Percentiles rank a stretch among this genome's conserved stretches.
phyloP scores from a whole-genome alignment of 2,888 invertebrate genomes.

The Antheraea yamamai region DNA sequence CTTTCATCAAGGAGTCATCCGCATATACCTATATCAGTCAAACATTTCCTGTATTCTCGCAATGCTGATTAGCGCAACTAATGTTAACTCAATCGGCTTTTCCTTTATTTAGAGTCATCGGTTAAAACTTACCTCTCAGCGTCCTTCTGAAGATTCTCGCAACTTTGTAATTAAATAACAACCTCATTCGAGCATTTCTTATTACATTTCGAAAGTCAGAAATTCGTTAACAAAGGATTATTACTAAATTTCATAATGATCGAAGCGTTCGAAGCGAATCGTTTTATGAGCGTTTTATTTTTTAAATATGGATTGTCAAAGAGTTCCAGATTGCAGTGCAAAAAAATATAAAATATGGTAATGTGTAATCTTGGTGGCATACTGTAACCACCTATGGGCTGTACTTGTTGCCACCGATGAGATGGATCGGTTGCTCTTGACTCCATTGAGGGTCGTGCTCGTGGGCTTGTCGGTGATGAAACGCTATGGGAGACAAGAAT shows the following conservation, averaged over 20 bases:
- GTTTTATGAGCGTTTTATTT: no score
- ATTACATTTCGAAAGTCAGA: neutral
- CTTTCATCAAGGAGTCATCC: neutral
- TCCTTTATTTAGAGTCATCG: neutral
- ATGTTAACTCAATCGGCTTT: neutral
- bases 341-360: no score
- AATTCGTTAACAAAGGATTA: neutral
- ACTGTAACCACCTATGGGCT: no score
- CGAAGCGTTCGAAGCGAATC: no score
- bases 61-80: neutral
- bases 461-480: no score
- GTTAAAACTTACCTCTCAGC: neutral
- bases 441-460: no score
- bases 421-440: no score
- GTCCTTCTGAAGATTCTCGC: neutral
- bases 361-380: no score
- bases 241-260: neutral
- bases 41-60: neutral
- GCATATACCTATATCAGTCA: neutral
- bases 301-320: no score
- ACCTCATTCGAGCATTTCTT: neutral
- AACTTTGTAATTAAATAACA: neutral
- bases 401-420: no score
- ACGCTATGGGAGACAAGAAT: no score
- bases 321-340: no score